Evolutionary conservation across 2,888 invertebrate genomes (phyloP).

Genomic region (Coelopa pilipes): DNA sequence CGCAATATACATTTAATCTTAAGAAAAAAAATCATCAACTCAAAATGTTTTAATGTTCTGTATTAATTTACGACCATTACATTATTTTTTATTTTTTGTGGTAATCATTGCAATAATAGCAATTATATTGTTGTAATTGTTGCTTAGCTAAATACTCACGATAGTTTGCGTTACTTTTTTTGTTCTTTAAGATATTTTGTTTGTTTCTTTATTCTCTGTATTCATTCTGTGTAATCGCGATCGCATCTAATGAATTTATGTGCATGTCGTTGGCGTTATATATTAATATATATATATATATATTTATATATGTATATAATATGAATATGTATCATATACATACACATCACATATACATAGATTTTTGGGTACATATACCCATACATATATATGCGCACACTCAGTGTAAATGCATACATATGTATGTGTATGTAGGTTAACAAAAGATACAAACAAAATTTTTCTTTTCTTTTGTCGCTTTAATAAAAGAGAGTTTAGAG

Average conservation of each 20-base stretch:
- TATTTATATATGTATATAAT: slow-evolving; percentile 5
- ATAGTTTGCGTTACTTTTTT: slow-evolving; percentile 32
- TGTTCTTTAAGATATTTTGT: slow-evolving; percentile 11
- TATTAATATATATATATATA: neutral
- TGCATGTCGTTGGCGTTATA: neutral
- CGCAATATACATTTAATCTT: slow-evolving; percentile 22
- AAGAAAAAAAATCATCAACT: slow-evolving; percentile 17
- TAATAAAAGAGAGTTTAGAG: slow-evolving; percentile 70
- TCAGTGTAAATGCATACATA: slow-evolving; percentile 5
- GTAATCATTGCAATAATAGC: too few species aligned
- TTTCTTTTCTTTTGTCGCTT: slow-evolving; percentile 61
- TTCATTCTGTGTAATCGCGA: neutral
- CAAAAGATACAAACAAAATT: slow-evolving; percentile 40
- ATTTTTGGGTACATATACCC: neutral
- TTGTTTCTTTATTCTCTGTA: slow-evolving; percentile 30
- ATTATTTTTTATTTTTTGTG: slow-evolving; percentile 3
- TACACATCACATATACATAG: neutral
- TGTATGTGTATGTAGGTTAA: slow-evolving; percentile 20
- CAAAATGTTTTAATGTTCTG: slow-evolving; percentile 5
- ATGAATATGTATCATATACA: neutral
- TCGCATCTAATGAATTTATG: neutral
- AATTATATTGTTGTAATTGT: slow-evolving; percentile 20
- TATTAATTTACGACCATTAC: slow-evolving; percentile 11
- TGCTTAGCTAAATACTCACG: slow-evolving; percentile 39
- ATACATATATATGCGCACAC: neutral